Conservation (phyloP, 1,140 invertebrate genomes). For the Drosophila malerkotliana region DNA sequence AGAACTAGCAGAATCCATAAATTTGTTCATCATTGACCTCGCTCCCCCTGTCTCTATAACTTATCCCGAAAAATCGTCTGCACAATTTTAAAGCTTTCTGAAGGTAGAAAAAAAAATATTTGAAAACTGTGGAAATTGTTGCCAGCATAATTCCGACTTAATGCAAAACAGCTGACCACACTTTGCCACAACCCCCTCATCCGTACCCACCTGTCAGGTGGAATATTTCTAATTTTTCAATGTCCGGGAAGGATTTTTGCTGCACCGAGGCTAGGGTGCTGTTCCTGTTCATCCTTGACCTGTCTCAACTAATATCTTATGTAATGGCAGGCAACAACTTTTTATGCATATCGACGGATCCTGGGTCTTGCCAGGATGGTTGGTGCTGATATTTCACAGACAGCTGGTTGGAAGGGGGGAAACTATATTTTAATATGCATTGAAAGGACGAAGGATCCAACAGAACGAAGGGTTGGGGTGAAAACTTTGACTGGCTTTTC, state of each 20-base stretch:
- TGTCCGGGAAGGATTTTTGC: conserved; percentile 59
- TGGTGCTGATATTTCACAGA: conserved; percentile 70
- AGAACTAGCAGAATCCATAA: neutral
- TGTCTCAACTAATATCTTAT: conserved; percentile 77
- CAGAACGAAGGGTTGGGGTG: conserved; percentile 1
- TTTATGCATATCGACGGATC: conserved; percentile 76
- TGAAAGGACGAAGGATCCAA: conserved; percentile 25
- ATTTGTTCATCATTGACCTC: conserved; percentile 25
- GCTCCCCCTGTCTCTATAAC: conserved; percentile 18
- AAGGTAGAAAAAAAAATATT: neutral
- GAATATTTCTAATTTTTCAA: conserved; percentile 78
- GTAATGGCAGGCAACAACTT: conserved; percentile 67
- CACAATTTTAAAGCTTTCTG: conserved; percentile 25
- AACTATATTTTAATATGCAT: conserved; percentile 78
- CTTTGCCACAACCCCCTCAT: neutral
- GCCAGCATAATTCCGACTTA: conserved; percentile 43
- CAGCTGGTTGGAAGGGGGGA: conserved; percentile 55
- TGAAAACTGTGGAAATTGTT: conserved; percentile 27
- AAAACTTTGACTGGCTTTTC: conserved; percentile 76
- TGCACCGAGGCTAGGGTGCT: neutral
- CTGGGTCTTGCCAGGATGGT: conserved; percentile 15
- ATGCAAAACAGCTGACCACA: conserved; percentile 73
- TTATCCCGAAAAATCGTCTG: conserved; percentile 37
- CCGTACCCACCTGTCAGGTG: conserved; percentile 44
- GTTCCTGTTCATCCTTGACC: conserved; percentile 52